Percentiles rank a stretch among this genome's conserved stretches.
Conservation (phyloP, 2,797 vertebrate species). For the Margarornis squamiger region DNA sequence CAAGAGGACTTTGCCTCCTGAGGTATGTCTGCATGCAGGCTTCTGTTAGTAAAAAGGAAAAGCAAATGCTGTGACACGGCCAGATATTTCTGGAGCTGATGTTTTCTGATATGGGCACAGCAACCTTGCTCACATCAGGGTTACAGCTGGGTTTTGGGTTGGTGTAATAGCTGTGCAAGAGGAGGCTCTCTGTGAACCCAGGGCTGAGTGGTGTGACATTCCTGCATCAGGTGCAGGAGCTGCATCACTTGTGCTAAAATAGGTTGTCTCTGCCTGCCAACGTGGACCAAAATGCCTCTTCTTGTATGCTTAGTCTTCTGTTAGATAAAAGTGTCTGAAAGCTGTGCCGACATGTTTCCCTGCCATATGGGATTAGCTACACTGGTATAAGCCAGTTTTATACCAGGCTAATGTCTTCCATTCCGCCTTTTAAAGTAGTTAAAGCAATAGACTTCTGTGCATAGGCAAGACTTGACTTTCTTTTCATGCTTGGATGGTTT, state of each 20-base stretch:
- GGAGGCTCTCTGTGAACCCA: neutral
- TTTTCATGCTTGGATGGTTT: slow-evolving; percentile 43
- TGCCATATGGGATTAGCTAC: neutral
- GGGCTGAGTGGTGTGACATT: neutral
- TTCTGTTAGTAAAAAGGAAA: neutral
- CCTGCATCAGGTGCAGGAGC: neutral
- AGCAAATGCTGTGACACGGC: neutral
- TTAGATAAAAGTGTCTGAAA: neutral
- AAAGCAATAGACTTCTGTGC: neutral
- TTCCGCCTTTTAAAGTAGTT: slow-evolving; percentile 3
- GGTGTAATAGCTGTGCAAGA: neutral
- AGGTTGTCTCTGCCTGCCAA: neutral
- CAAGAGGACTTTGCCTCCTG: neutral
- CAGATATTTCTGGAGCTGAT: neutral
- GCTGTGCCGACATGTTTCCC: neutral
- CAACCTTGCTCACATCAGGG: neutral
- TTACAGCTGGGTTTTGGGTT: neutral
- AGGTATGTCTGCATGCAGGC: neutral
- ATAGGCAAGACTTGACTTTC: slow-evolving; percentile 9
- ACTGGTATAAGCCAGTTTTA: neutral
- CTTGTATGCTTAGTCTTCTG: neutral
- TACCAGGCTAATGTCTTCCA: neutral
- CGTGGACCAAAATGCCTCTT: neutral
- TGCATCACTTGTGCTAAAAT: neutral
- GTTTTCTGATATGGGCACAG: neutral